A percentile compares a stretch with the other conserved stretches of the same genome.
phyloP scores from a whole-genome alignment of 2,113 vertebrate species.

The Myanophis thanlyinensis region DNA sequence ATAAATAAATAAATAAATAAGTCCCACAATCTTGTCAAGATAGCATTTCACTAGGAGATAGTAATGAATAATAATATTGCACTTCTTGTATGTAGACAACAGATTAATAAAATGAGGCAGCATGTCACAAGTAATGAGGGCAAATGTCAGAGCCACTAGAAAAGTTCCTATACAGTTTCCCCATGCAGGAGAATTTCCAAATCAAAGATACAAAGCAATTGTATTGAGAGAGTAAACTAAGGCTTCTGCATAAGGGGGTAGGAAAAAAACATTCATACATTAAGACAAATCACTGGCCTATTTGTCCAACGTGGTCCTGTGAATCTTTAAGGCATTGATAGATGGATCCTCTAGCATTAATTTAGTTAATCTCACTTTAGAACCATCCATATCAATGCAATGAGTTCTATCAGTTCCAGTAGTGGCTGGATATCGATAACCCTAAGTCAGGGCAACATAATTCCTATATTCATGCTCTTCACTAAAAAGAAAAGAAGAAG shows the following conservation, averaged over 20 bases:
- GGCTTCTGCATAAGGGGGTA: not conserved
- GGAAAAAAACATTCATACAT: not conserved
- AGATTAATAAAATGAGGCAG: not conserved
- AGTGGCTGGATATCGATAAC: not conserved
- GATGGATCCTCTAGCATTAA: not conserved
- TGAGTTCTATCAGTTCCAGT: not conserved
- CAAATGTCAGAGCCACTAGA: rapidly evolving
- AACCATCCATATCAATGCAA: not conserved
- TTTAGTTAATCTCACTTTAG: not conserved
- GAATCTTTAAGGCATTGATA: not conserved
- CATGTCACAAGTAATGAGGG: not conserved
- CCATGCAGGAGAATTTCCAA: not conserved
- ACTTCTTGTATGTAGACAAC: rapidly evolving
- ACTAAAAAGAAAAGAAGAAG: not conserved
- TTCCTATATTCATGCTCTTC: not conserved
- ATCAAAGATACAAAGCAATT: not conserved
- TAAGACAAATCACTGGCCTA: not conserved
- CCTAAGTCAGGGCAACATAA: not conserved
- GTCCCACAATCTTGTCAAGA: not conserved
- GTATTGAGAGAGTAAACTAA: too few species aligned
- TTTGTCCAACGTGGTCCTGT: not conserved
- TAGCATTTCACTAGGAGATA: not conserved
- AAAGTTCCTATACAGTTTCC: not conserved
- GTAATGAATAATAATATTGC: not conserved
- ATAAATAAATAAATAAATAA: too few species aligned